Evolutionary conservation across 1,140 invertebrate genomes (phyloP), one percentile per base, ranked within the genome.

Genomic region (Aphidius ervi): DNA sequence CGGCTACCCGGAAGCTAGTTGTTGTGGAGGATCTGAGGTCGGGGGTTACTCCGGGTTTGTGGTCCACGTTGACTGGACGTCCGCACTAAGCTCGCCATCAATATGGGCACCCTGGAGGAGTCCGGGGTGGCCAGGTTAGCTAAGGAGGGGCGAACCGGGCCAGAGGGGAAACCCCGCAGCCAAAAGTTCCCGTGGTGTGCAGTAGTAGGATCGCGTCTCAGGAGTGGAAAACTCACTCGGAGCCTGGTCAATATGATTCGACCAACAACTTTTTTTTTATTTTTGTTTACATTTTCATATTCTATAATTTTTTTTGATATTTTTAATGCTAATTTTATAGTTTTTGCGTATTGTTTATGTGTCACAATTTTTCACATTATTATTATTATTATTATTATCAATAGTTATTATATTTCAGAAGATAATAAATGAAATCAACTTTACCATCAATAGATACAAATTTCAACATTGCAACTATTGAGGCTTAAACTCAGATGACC

Each of bases 181-280:
- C 91, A 93, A 94, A 92, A 95, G 91, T 90, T 88, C 87, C 91
- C 92, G 91, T 91, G 91, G 90, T 83, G 88, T 83, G 89, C 91
- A 94, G 93, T 94, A 95, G 92, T 93, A 92, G 93, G 93, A 94
- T 93, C 87, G 93, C 93, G 89, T 16, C 86, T 91, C 85, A 90
- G 91, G 93, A 95, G 93, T 93, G 88, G 85, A 85, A 31, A 82
- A 83, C 84, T 83, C 81, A 83, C 83, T 82, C 80, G 79, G 85
- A 94, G 91, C 92, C 90, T 82, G 85, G 83, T 85, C 87, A 87
- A 94, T 84, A 94, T 71, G 91, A 85, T 84, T 84, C 89, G 85
- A 94, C 92, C 86, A 81, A 82, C 80, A 82, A 83, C 85, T 84
- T 90, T 91, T 92, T 86, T 82, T 66, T 69, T 23, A 9, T 61